Conservation (phyloP, 2,888 invertebrate species). For the Acleris emargana region DNA sequence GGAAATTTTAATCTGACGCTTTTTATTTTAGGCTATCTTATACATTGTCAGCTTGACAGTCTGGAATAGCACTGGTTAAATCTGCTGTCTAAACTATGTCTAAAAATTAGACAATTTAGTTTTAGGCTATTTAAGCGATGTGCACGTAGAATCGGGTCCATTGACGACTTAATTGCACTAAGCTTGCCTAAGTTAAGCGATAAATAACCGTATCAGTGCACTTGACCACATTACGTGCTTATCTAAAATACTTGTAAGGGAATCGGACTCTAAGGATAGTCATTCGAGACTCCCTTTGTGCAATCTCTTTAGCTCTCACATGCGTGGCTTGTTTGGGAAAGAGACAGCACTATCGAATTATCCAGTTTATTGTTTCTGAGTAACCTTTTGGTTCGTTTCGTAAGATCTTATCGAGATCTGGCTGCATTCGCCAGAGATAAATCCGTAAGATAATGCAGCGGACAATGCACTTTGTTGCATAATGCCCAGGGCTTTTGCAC, state of each 20-base stretch:
- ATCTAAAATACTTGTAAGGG: constrained; percentile 40
- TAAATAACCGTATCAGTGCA: constrained; percentile 1
- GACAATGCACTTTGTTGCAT: constrained; percentile 58
- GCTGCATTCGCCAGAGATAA: constrained; percentile 47
- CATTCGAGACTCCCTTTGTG: too few relatives aligned
- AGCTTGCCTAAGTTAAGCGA: constrained; percentile 7
- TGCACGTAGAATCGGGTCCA: too few relatives aligned
- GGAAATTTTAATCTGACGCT: too few relatives aligned
- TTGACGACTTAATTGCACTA: neutral
- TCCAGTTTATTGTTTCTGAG: too few relatives aligned
- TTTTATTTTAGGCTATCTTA: too few relatives aligned
- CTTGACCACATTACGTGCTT: constrained; percentile 23
- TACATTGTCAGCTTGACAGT: too few relatives aligned
- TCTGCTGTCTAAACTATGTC: too few relatives aligned
- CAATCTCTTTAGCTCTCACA: too few relatives aligned
- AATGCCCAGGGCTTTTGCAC: constrained; percentile 41
- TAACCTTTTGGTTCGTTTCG: constrained; percentile 41
- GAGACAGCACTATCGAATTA: constrained; percentile 32
- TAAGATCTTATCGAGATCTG: constrained; percentile 52
- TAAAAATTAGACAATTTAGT: too few relatives aligned
- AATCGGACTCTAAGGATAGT: neutral
- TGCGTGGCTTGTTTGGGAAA: too few relatives aligned
- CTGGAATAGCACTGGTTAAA: too few relatives aligned
- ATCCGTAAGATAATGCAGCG: constrained; percentile 44
- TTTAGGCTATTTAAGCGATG: too few relatives aligned